These are phyloP conservation scores for Mesitornis unicolor DNA, from an alignment of 2,113 vertebrate species.

Conservation along the genomic window DNA sequence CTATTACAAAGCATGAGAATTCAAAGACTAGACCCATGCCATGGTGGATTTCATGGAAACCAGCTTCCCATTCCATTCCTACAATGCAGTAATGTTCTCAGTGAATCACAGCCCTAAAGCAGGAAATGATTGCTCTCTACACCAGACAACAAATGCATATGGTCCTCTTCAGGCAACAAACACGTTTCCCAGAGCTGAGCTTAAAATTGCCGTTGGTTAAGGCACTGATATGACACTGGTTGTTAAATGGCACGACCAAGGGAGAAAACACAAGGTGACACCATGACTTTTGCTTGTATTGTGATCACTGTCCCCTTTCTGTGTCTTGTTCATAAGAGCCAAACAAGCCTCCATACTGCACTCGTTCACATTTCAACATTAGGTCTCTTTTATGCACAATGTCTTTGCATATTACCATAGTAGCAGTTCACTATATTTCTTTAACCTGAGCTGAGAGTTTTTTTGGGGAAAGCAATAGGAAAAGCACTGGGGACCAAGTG, in stretches of 20 bases:
- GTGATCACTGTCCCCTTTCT: not conserved
- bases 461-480: not conserved
- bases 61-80: not conserved
- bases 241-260: not conserved
- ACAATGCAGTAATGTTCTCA: not conserved
- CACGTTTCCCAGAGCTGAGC: not conserved
- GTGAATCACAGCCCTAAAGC: not conserved
- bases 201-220: not conserved
- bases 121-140: not conserved
- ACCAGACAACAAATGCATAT: not conserved
- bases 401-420: not conserved
- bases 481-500: not conserved
- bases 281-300: not conserved
- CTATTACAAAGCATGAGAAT: not conserved
- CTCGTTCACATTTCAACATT: not conserved
- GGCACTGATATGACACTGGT: fast-evolving
- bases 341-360: not conserved
- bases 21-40: not conserved
- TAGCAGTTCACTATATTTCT: not conserved
- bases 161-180: not conserved
- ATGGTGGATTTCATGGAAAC: not conserved
- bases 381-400: not conserved
- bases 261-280: not conserved
- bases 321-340: not conserved
- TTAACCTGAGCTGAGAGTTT: not conserved